Conservation (phyloP, 2,113 vertebrate genomes). For the Campylorhamphus procurvoides region DNA sequence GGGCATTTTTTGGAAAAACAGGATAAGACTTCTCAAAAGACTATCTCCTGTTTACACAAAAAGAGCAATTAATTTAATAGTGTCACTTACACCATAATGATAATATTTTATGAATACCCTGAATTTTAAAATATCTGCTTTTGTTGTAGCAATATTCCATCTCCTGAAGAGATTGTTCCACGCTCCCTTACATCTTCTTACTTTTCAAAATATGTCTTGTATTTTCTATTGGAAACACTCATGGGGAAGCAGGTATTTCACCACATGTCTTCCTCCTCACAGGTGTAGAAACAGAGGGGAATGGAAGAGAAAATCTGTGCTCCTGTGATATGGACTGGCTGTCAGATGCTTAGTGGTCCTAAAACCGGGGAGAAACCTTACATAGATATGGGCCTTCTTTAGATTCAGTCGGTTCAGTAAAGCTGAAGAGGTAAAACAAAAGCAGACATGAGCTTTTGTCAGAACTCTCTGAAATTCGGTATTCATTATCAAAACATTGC, state of each 20-base stretch:
- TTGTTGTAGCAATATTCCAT: not conserved
- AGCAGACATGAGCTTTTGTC: not conserved
- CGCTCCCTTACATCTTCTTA: not conserved
- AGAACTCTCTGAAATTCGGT: not conserved
- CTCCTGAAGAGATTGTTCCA: not conserved
- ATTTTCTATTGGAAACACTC: not conserved
- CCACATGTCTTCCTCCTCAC: not conserved
- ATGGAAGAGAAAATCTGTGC: not conserved
- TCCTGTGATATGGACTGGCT: not conserved
- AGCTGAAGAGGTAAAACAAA: not conserved
- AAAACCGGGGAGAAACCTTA: not conserved
- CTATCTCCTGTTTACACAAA: not conserved
- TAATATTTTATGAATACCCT: not conserved
- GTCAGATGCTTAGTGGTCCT: not conserved
- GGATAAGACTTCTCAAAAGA: not conserved
- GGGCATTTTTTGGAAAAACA: conserved; percentile 23
- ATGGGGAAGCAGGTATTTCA: not conserved
- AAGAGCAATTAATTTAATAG: not conserved
- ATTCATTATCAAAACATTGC: not conserved
- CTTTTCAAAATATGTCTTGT: not conserved
- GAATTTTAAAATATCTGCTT: not conserved
- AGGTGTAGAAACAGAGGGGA: not conserved
- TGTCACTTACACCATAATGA: not conserved
- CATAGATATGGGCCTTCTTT: not conserved
- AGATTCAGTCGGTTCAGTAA: not conserved